Evolutionary conservation across 2,888 invertebrate species (phyloP), one percentile per base, ranked within the genome.

Genomic region (Melolontha melolontha): DNA sequence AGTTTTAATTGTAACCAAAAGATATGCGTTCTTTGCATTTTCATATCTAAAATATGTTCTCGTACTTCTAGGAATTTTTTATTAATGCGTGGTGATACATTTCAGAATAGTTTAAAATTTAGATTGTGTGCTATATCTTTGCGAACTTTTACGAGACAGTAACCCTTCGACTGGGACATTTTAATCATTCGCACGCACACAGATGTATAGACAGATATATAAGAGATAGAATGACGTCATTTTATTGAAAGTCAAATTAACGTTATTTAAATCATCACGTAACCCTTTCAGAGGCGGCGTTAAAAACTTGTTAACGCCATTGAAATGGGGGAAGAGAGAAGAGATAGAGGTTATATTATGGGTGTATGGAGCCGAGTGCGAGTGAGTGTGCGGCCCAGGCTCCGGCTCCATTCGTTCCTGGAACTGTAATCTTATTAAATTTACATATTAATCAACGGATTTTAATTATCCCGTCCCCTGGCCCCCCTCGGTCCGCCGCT

Each of bases 361-460:
- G 54, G 54, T 39, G 17, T 54, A 41, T 57, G 55, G 41, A 22
- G 40, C 41, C 42, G 42, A 49, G 22, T 22, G 49, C 47, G 47
- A 8, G 49, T 22, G 49, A 49, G 49, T 49, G 49, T 49, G 49
- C 41, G 62, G 65, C 55, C 68, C 39, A 51, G 67, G 67, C 62
- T 64, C 74, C 71, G 75, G 77, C 77, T 78, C 78, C 78, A 87
- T 90, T 90, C 92, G 92, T 92, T 92, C 92, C 91, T 89, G 91
- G 91, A 92, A 92, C 92, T 93, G 93, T 94, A 94, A 94, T 94
- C 94, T 94, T 94, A 94, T 94, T 94, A 94, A 94, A 94, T 94
- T 94, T 94, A 94, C 94, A 94, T 94, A 94, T 94, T 94, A 94
- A 94, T 94, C 94, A 94, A 94, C 93, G 93, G 93, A 94, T 94